Base-by-base conservation (phyloP, 2,888 invertebrate species). In the Drymonia ruficornis region DNA sequence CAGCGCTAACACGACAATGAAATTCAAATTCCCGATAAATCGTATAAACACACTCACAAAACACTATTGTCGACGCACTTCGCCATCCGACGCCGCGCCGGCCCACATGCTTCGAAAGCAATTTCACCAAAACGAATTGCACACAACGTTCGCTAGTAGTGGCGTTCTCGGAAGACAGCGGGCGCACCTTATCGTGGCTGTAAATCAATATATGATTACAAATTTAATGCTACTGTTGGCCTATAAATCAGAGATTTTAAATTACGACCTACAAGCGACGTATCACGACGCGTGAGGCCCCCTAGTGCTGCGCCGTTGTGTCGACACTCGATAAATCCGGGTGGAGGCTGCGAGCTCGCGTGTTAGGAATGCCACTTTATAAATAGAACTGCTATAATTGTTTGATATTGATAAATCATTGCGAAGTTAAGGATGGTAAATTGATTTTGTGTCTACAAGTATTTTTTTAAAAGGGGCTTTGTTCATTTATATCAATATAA, bases 171-270 rank as follows among this genome's bases (percentile, higher is more conserved):
- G 91, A 90, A 91, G 84, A 80, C 87, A 81, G 83, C 86, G 76
- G 84, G 86, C 79, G 84, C 83, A 76, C 86, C 88, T 89, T 91
- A 91, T 91, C 91, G 88, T 67, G 59, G 83, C 83, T 87, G 89
- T 92, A 92, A 92, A 92, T 92, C 91, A 91, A 91, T 91, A 91
- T 91, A 90, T 91, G 91, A 92, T 91, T 91, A 92, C 91, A 92
- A 91, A 91, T 92, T 91, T 92, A 91, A 91, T 91, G 91, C 91
- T 91, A 92, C 91, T 87, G 91, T 91, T 91, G 88, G 80, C 80
- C 86, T 86, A 89, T 92, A 92, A 92, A 92, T 92, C 91, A 89
- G 86, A 72, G 79, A 88, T 90, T 91, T 90, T 89, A 90, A 91
- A 90, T 91, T 89, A 91, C 90, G 91, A 89, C 81, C 81, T 89